Evolutionary conservation across 2,797 vertebrate genomes (phyloP).

Genomic region (Pseudopleuronectes americanus): DNA sequence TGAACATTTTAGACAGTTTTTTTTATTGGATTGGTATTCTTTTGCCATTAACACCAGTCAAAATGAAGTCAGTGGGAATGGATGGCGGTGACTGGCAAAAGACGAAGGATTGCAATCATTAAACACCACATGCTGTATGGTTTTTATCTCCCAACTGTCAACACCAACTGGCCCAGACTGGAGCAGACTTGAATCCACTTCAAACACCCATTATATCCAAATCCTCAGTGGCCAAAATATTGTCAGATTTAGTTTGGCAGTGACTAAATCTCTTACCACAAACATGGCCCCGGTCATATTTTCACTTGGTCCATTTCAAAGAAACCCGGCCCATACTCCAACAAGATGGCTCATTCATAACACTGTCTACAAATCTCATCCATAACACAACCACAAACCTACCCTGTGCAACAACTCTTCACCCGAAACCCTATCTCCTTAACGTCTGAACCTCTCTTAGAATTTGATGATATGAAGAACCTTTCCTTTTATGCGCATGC

Average conservation of each 20-base stretch:
- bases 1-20: conserved; percentile 21
- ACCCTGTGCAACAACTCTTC: too few relatives aligned
- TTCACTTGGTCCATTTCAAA: too few relatives aligned
- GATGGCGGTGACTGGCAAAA: conserved; percentile 53
- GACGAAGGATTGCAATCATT: conserved; percentile 57
- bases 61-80: conserved; percentile 53
- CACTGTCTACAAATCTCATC: too few relatives aligned
- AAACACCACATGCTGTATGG: conserved; percentile 60
- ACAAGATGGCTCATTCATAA: too few relatives aligned
- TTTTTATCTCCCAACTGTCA: conserved; percentile 63
- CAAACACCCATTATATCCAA: conserved; percentile 36
- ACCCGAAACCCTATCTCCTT: too few relatives aligned
- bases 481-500: too few relatives aligned
- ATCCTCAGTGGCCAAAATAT: conserved; percentile 35
- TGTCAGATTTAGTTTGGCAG: not conserved
- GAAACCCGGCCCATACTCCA: too few relatives aligned
- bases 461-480: too few relatives aligned
- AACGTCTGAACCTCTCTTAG: too few relatives aligned
- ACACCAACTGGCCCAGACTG: conserved; percentile 55
- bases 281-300: too few relatives aligned
- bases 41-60: conserved; percentile 51
- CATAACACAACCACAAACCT: too few relatives aligned
- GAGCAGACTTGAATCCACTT: conserved; percentile 41
- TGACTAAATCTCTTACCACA: too few relatives aligned
- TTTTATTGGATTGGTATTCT: conserved; percentile 39